phyloP scores from a whole-genome alignment of 2,888 invertebrate species.

The Xestia c-nigrum region DNA sequence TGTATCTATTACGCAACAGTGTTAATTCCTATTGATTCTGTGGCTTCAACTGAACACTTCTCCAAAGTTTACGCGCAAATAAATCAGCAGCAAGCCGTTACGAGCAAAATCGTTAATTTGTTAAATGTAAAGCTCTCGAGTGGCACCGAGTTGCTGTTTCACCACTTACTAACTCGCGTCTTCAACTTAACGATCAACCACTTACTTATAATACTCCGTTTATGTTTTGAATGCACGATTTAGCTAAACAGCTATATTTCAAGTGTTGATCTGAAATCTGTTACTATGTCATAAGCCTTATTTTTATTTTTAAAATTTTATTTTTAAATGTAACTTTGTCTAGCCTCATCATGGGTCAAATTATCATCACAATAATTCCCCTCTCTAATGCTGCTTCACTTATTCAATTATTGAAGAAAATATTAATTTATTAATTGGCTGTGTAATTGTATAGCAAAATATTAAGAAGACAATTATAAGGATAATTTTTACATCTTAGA shows the following conservation, averaged over 20 bases:
- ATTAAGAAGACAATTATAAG: neutral
- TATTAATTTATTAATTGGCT: neutral
- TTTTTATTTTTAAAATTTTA: no score
- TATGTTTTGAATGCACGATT: no score
- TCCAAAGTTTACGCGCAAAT: conserved; percentile 29
- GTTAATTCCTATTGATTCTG: conserved; percentile 10
- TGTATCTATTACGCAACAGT: neutral
- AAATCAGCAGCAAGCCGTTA: conserved; percentile 27
- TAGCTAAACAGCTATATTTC: no score
- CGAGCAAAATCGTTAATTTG: conserved; percentile 39
- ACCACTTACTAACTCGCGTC: conserved; percentile 17
- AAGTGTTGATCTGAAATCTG: no score
- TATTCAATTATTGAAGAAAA: neutral
- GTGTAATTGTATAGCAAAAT: neutral
- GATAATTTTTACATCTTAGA: neutral
- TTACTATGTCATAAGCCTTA: no score
- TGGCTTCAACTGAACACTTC: conserved; percentile 15
- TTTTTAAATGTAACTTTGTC: no score
- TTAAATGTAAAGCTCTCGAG: conserved; percentile 35
- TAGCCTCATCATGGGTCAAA: no score
- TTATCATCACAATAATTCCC: no score
- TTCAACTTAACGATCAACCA: conserved; percentile 21
- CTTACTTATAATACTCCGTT: conserved; percentile 15
- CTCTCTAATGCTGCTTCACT: neutral
- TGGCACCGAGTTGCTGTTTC: conserved; percentile 26